phyloP scores from a whole-genome alignment of 2,888 invertebrate species.

The Mythimna impura region DNA sequence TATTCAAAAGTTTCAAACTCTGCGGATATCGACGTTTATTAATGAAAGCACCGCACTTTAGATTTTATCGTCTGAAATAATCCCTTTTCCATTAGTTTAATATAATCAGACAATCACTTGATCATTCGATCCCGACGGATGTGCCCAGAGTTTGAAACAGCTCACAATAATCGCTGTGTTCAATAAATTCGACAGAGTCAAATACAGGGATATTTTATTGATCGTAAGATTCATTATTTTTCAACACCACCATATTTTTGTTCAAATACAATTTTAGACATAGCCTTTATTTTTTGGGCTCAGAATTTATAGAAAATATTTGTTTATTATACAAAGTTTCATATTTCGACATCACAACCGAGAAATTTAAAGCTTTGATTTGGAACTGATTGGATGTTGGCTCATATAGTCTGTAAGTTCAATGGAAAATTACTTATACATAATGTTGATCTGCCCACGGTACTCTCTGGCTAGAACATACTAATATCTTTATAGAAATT shows the following conservation, averaged over 20 bases:
- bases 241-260: slow-evolving; percentile 74
- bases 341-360: slow-evolving; percentile 74
- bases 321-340: slow-evolving; percentile 59
- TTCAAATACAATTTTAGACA: slow-evolving; percentile 69
- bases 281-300: slow-evolving; percentile 64
- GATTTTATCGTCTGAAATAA: slow-evolving; percentile 51
- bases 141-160: slow-evolving; percentile 78
- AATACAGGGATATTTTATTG: slow-evolving; percentile 90
- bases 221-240: slow-evolving; percentile 80
- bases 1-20: slow-evolving; percentile 59
- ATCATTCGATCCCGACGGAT: slow-evolving; percentile 54
- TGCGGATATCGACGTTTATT: slow-evolving; percentile 51
- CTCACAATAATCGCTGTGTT: slow-evolving; percentile 82
- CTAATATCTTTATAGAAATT: slow-evolving; percentile 67
- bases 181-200: slow-evolving; percentile 88
- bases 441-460: slow-evolving; percentile 76
- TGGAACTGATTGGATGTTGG: slow-evolving; percentile 87
- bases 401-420: slow-evolving; percentile 81
- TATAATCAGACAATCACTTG: slow-evolving; percentile 52
- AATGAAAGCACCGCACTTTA: slow-evolving; percentile 54
- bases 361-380: slow-evolving; percentile 88
- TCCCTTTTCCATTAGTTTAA: slow-evolving; percentile 50
- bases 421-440: slow-evolving; percentile 69
- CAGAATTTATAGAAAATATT: slow-evolving; percentile 65
- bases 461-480: slow-evolving; percentile 74